A percentile compares a stretch with the other conserved stretches of the same genome.
phyloP scores from a whole-genome alignment of 2,888 invertebrate genomes.

The Ophioninae sp. region DNA sequence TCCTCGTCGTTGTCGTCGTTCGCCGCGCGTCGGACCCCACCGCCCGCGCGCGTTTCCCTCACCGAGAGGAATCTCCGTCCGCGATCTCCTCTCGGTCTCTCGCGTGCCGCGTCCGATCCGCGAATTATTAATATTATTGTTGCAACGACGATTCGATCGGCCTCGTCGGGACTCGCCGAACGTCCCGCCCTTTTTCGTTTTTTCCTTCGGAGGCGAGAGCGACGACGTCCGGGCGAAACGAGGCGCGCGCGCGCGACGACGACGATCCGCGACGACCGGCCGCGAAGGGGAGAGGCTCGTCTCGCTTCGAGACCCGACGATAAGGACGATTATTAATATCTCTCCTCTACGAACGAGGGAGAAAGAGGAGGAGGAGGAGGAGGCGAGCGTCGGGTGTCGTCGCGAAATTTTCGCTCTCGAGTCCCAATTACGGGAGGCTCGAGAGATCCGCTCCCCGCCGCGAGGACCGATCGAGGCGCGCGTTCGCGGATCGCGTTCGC shows the following conservation, averaged over 20 bases:
- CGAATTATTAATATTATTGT: conserved; percentile 47
- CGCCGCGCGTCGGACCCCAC: conserved; percentile 2
- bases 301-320: conserved; percentile 57
- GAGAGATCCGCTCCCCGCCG: conserved; percentile 34
- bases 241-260: conserved; percentile 42
- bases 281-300: conserved; percentile 35
- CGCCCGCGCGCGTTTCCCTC: no score
- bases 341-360: conserved; percentile 42
- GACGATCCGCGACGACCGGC: conserved; percentile 2
- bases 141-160: conserved; percentile 41
- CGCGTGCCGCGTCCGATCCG: conserved; percentile 64
- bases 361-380: not conserved
- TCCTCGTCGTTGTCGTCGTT: conserved; percentile 24
- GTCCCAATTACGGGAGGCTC: conserved; percentile 60
- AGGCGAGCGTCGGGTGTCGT: conserved; percentile 49
- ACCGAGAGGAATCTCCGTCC: not conserved
- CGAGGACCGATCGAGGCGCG: not conserved
- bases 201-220: conserved; percentile 33
- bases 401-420: conserved; percentile 49
- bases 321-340: conserved; percentile 65
- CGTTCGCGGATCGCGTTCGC: not conserved
- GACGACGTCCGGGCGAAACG: conserved; percentile 58
- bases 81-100: not conserved
- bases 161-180: conserved; percentile 34
- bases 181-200: conserved; percentile 6